Evolutionary conservation across 30 jellyfish, hydroid and myxozoan genomes (phyloP), one percentile per base, ranked within the genome.

Genomic region (Catostylus mosaicus): DNA sequence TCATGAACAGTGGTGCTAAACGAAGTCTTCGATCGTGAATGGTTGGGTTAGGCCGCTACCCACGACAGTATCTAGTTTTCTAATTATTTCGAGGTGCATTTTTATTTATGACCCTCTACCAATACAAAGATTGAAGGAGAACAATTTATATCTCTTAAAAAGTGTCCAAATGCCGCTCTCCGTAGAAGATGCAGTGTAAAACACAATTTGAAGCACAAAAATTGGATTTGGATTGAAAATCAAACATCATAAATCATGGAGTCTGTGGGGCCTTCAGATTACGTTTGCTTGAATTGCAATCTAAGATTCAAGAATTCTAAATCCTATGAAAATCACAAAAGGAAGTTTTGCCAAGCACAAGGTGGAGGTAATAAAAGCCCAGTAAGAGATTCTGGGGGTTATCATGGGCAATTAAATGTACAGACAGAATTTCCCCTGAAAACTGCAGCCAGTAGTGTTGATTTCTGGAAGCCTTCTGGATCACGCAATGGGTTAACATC

Each of bases 281-380:
- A 35, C 61, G 70, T 75, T 30, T 87, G 96, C 74, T 54, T 64
- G 26, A 67, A 67, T 27, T 87, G 96, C 80, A 78, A 78, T 69
- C 80, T 87, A 27, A 65, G 90, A 16, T 87, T 87, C 77, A 75
- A 70, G 79, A 87, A 69, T 67, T 36, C 88, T 24, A 86, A 69
- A 18, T 71, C 90, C 3, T 87, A 19, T 68, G 96, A 87, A 70
- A 76, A 72, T 1, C 96, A 87, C 32, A 87, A 77, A 63, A 63
- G 87, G 30, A 87, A 87, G 71, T 87, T 87, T 68, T 87, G 96
- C 56, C 96, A 80, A 37, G 64, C 67, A 32, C 66, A 68, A 23
- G 43, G 23, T 3, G 32, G 77, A n/a, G 30, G 16, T 35, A 60
- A 24, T 20, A 30, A 32, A n/a, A 61, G 33, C 3, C 2, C 77